Base-by-base conservation (phyloP, 1,140 invertebrate genomes). In the Trachelipus rathkii region DNA sequence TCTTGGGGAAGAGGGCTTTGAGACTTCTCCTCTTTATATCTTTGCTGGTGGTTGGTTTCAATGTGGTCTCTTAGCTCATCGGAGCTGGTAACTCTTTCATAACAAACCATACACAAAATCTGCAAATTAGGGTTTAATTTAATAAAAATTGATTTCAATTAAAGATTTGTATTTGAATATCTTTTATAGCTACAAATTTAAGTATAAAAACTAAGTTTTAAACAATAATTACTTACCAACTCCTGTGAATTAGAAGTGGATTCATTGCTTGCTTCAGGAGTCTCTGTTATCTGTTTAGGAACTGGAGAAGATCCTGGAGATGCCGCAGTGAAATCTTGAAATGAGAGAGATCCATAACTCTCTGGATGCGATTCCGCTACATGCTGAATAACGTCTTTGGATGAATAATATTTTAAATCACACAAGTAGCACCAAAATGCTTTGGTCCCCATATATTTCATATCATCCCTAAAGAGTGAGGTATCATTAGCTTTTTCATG, bases 351-450 rank as follows among this genome's bases (percentile, higher is more conserved):
- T 45, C 87, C 86, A 60, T 89, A 88, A 74, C 89, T 87, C 53
- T 79, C 78, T 21, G 88, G 84, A 81, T 97, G 95, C 45, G 85
- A 85, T 6, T 89, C 85, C 76, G 90, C 90, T 75, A 95, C 91
- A 83, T 97, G 95, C 19, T 91, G 89, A 43, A 96, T 85, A 45
- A 93, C 93, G 10, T 92, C 91, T 72, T 91, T 87, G 0, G 95
- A 87, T 44, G 92, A 91, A 0, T 88, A 87, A 82, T 93, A 96
- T 0, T 93, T 93, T 11, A 89, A 90, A 81, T 97, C 95, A 84
- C 95, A 97, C 0, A 97, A 86, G 85, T 97, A 94, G 83, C 95
- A 98, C 84, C 95, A 95, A 87, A 93, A 96, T 0, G 94, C 93
- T 44, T 93, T 85, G 77, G 70, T 60, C 50, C 50, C 50, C 11